phyloP scores from a whole-genome alignment of 2,113 vertebrate genomes.

The Zosterops japonicus region DNA sequence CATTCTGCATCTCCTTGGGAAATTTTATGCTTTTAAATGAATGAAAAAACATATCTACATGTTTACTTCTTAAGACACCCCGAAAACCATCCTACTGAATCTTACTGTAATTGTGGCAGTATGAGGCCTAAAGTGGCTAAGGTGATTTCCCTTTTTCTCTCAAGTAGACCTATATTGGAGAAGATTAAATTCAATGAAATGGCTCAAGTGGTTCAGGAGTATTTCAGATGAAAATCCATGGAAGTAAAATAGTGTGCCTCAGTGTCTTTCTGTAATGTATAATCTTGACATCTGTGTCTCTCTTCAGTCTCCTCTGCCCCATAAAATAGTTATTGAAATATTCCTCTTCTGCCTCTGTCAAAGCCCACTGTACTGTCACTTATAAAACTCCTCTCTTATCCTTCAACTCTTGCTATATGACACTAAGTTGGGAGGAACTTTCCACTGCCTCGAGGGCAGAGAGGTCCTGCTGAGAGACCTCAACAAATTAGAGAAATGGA shows the following conservation, averaged over 20 bases:
- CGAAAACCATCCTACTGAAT: background rate
- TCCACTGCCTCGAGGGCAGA: rapidly evolving
- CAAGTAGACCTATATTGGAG: background rate
- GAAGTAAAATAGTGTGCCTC: background rate
- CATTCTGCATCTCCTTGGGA: background rate
- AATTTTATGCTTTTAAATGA: background rate
- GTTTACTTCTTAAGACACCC: background rate
- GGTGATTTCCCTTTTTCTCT: background rate
- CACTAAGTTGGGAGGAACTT: background rate
- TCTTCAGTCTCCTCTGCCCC: background rate
- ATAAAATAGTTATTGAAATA: background rate
- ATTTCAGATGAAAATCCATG: background rate
- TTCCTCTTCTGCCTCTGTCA: background rate
- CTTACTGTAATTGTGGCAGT: background rate
- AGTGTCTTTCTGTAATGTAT: background rate
- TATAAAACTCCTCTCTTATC: background rate
- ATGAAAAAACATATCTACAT: background rate
- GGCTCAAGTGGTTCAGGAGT: background rate
- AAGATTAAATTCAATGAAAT: background rate
- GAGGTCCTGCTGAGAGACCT: background rate
- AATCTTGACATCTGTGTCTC: background rate
- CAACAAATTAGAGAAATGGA: background rate
- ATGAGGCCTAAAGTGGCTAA: background rate
- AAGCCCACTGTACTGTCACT: background rate
- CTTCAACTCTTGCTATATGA: background rate